Base-by-base conservation (phyloP, 2,888 invertebrate genomes). In the Dasypolia templi region DNA sequence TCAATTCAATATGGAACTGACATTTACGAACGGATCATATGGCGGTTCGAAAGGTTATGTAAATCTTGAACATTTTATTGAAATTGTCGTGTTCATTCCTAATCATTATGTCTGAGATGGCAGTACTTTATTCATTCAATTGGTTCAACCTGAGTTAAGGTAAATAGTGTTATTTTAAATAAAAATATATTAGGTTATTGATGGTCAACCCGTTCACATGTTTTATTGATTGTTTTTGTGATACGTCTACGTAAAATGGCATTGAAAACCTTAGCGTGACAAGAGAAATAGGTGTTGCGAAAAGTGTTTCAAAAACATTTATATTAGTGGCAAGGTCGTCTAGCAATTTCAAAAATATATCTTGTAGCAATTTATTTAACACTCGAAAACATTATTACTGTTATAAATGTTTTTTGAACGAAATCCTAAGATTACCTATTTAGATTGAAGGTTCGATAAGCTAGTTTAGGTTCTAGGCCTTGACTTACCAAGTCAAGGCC, bases 21-120 rank as follows among this genome's bases (percentile, higher is more conserved):
- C 70, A 77, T 79, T 82, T 82, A 71, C 49, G 55, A 77, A 77
- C 51, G 59, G 44, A 64, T 79, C 56, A 70, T 19, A 58, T 77
- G 70, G 51, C 70, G 53, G 53, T 66, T 77, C 12, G 77, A 32
- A 77, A 76, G 68, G 81, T 69, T 81, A 51, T 51, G 35, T 63
- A 70, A 69, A 55, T 46, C 64, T 39, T 66, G 42, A 75, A 53
- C 44, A 53, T 81, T 77, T 62, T 82, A 82, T 55, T 58, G 82
- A 59, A 49, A 56, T 64, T 68, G 26, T 26, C 26, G 6, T 42
- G 56, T 59, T 76, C 44, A 5, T 65, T 63, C 3, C 35, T 49
- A 22, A 19, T 39, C 22, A 51, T 64, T 32, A 44, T 63, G 29
- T n/a, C 26, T 32, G 26, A 58, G 26, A 14, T 51, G 29, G 26